Evolutionary conservation across 2,888 invertebrate genomes (phyloP), one percentile per base, ranked within the genome.

Genomic region (Xestobium rufovillosum): DNA sequence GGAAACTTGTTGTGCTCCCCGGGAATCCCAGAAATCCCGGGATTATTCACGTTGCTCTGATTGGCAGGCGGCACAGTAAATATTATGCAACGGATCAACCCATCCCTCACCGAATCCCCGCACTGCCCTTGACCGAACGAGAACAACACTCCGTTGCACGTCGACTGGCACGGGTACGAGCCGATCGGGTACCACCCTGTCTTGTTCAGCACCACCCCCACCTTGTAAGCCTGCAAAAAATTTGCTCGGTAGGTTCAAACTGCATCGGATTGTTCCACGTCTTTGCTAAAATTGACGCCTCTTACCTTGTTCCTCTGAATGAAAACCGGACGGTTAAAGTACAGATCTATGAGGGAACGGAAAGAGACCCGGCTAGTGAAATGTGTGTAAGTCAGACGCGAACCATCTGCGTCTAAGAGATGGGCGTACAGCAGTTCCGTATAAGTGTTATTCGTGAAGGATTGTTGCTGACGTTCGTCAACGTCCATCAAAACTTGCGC

Each of bases 121-220:
- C 73, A 75, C 60, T 77, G 76, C 1, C 81, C 83, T 49, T 81
- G 78, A 55, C 81, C 78, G 63, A 86, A 87, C 56, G 76, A 76
- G 65, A 87, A 87, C 57, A 76, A 74, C 10, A 84, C 83, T 2
- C 76, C 76, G 57, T 83, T 80, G 30, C 80, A 78, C 3, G 73
- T 70, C 16, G 79, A 76, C 32, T 77, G 75, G 50, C 74, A 74
- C 0, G 77, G 75, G 57, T 83, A 83, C 3, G 76, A 73, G 44
- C 83, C 85, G 70, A 82, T 76, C 3, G 86, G 85, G 65, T 88
- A 88, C 75, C 81, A 81, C 9, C 87, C 87, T 43, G 76, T 72
- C 59, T 84, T 85, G 66, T 87, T 85, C 65, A 87, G 78, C 27
- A 84, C 84, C 14, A 87, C 83, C 32, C 83, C 85, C 49, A 88